Evolutionary conservation across 2,797 vertebrate genomes (phyloP), one percentile per base, ranked within the genome.

Genomic region (Decapterus maruadsi): DNA sequence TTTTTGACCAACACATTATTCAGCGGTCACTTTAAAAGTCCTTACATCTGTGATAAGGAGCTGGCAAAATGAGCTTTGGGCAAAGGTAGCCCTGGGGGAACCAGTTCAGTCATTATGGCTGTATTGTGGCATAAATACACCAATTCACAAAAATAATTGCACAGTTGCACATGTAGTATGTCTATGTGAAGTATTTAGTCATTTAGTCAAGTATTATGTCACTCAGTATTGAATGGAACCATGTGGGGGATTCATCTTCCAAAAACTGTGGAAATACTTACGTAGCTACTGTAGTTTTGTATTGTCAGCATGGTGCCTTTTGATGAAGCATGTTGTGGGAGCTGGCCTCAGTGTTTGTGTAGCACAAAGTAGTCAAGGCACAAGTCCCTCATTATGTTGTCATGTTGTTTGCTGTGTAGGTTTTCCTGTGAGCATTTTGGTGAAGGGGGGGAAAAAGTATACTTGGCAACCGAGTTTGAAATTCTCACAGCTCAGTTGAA

Each of bases 21-120:
- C 46, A 43, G n/a, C 7, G 38, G 26, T 71, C 34, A 48, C 40
- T 58, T 61, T 45, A 42, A 58, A 65, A 71, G 17, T 64, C 6
- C 14, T 13, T 50, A 17, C 1, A 2, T 59, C 16, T 36, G 34
- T 36, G 34, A 36, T 6, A 34, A 34, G 4, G 34, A 34, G 34
- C 34, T 34, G 34, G 1, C 42, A 38, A 6, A 8, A 36, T 36
- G 60, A 77, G 64, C 22, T 19, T 34, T 5, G 17, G 40, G 10
- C 46, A 58, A 19, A 63, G 19, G 46, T 0, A 51, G 45, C 46
- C 17, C 63, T 8, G 26, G 58, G 13, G 8, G 19, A 59, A 59
- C 38, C 36, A 17, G 46, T 77, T 69, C 43, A 63, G 17, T 67
- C 11, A 29, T 2, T 17, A 11, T 0, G 12, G 17, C 51, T 46